Evolutionary conservation across 2,888 invertebrate species (phyloP).

Genomic region (Drosophila falleni): DNA sequence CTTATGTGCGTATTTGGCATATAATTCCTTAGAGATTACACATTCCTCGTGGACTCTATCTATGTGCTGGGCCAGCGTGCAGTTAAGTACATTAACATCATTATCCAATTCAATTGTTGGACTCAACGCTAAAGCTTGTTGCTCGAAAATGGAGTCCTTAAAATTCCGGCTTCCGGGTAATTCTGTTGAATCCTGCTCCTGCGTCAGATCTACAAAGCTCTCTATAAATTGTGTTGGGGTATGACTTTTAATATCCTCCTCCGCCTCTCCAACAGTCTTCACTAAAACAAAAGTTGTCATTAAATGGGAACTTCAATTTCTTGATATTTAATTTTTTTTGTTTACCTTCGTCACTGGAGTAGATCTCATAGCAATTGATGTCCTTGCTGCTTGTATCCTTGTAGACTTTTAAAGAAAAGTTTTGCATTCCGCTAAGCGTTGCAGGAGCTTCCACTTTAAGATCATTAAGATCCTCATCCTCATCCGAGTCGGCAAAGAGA

Average conservation of each 20-base stretch:
- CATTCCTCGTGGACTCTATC: not conserved
- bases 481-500: constrained; percentile 83
- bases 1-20: constrained; percentile 35
- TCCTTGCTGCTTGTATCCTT: constrained; percentile 35
- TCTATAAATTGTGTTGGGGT: not conserved
- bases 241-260: not conserved
- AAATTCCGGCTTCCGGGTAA: not conserved
- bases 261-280: constrained; percentile 68
- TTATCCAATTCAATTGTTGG: constrained; percentile 32
- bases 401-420: constrained; percentile 50
- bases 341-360: constrained; percentile 83
- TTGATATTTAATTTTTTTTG: too few relatives aligned
- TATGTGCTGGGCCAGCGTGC: not conserved
- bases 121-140: constrained; percentile 16
- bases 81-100: constrained; percentile 7
- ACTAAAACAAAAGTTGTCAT: constrained; percentile 65
- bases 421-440: constrained; percentile 12
- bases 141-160: constrained; percentile 1
- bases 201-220: constrained; percentile 63
- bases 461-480: constrained; percentile 62
- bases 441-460: not conserved
- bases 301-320: not conserved
- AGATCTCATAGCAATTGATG: constrained; percentile 75
- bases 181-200: constrained; percentile 37
- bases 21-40: constrained; percentile 39